These are phyloP conservation scores for Temnopleurus reevesii DNA, from an alignment of 53 echinoderm and acorn worm species.

Conservation along the genomic window DNA sequence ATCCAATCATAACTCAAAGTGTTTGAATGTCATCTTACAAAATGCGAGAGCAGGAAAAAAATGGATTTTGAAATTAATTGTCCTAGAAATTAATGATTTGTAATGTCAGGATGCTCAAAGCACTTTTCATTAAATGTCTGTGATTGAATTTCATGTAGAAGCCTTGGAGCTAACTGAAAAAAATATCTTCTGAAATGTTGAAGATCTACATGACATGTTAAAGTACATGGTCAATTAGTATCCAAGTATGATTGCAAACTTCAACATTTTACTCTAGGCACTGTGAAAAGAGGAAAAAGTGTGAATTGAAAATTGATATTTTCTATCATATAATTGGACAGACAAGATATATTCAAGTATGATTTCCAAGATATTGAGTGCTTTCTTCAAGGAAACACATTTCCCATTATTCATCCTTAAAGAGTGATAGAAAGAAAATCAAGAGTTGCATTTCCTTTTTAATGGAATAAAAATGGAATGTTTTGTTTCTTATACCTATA, in stretches of 20 bases:
- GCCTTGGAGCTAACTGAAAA: not conserved
- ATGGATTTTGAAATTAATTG: constrained; percentile 5
- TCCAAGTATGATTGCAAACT: not conserved
- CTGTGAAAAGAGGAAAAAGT: not conserved
- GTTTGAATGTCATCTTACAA: no score
- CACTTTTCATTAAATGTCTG: not conserved
- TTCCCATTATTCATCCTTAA: no score
- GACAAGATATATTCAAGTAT: no score
- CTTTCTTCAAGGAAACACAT: no score
- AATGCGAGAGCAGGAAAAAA: no score
- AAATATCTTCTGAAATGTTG: not conserved
- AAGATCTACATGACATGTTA: not conserved
- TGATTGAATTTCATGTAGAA: not conserved
- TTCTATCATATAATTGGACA: not conserved
- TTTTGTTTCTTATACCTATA: no score
- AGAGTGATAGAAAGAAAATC: no score
- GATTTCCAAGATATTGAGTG: no score
- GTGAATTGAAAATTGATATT: not conserved
- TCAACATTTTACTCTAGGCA: not conserved
- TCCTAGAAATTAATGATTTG: not conserved
- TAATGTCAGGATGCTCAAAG: constrained; percentile 10
- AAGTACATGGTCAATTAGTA: not conserved
- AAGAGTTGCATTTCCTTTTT: no score
- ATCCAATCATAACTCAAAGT: no score
- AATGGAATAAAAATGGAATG: no score